Conservation (phyloP, 2,888 invertebrate genomes). For the Lochmaea capreae region DNA sequence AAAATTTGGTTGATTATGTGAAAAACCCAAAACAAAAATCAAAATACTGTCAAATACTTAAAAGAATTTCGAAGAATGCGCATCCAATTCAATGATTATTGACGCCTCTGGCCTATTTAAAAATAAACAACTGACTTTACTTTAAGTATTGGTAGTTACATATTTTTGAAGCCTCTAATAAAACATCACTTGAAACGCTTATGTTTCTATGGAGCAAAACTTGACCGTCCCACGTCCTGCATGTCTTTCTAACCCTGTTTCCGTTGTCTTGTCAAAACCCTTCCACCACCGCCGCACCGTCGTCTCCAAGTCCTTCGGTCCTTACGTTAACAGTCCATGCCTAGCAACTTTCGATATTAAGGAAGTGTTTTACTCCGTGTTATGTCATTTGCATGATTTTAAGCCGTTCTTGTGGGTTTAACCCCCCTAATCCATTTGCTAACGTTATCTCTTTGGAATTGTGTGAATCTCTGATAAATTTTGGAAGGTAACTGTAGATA, state of each 20-base stretch:
- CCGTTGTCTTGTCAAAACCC: slow-evolving; percentile 57
- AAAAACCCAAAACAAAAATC: too few species aligned
- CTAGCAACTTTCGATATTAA: slow-evolving; percentile 51
- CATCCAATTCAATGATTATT: too few species aligned
- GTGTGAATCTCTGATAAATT: slow-evolving; percentile 32
- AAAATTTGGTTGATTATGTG: too few species aligned
- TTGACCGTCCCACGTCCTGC: slow-evolving; percentile 47
- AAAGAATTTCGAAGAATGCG: too few species aligned
- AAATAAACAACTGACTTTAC: too few species aligned
- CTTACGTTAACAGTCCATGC: slow-evolving; percentile 46
- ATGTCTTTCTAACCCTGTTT: slow-evolving; percentile 39
- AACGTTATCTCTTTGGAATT: slow-evolving; percentile 35
- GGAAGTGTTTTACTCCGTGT: slow-evolving; percentile 55
- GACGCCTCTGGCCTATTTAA: too few species aligned
- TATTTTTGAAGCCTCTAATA: too few species aligned
- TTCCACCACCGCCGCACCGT: slow-evolving; percentile 45
- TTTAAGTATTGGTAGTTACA: too few species aligned
- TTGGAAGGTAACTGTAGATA: slow-evolving; percentile 24
- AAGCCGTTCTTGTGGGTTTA: slow-evolving; percentile 49
- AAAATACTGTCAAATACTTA: too few species aligned
- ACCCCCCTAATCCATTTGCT: slow-evolving; percentile 32
- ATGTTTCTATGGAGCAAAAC: slow-evolving; percentile 19
- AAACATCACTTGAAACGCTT: background rate
- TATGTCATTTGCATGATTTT: slow-evolving; percentile 54
- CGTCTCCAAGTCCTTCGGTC: slow-evolving; percentile 24